These are phyloP conservation scores for Hipposideros larvatus DNA, from an alignment of 2,797 vertebrate species.

Conservation along the genomic window DNA sequence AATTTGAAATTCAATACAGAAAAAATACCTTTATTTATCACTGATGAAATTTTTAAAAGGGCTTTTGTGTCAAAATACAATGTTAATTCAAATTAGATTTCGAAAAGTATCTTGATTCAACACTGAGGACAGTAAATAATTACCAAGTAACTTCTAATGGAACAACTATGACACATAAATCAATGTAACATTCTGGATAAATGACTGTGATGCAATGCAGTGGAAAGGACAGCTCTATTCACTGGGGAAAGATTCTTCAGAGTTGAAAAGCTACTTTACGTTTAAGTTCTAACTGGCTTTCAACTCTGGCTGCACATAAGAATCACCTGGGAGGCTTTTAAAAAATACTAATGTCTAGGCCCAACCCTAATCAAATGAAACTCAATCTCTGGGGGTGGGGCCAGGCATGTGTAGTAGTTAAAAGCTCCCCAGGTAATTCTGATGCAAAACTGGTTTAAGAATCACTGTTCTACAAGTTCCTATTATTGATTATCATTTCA, in stretches of 20 bases:
- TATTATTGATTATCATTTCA: constrained; percentile 92
- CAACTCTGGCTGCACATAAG: background rate
- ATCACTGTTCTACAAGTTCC: constrained; percentile 83
- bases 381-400: background rate
- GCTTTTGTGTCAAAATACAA: constrained; percentile 43
- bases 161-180: constrained; percentile 94
- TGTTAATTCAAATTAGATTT: constrained; percentile 57
- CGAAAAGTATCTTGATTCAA: constrained; percentile 77
- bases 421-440: constrained; percentile 40
- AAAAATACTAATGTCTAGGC: constrained; percentile 30
- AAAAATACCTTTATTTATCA: constrained; percentile 35
- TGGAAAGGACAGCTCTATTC: constrained; percentile 89
- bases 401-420: background rate
- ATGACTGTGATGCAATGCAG: constrained; percentile 89
- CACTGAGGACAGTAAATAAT: constrained; percentile 89
- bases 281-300: constrained; percentile 64
- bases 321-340: constrained; percentile 56
- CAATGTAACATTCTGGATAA: constrained; percentile 92
- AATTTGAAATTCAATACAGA: constrained; percentile 48
- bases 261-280: constrained; percentile 87
- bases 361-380: constrained; percentile 54
- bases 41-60: constrained; percentile 48
- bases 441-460: constrained; percentile 42
- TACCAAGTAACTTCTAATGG: constrained; percentile 89
- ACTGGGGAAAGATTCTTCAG: constrained; percentile 87